These are phyloP conservation scores for Apeltes quadracus DNA, from an alignment of 2,113 vertebrate genomes.

Conservation along the genomic window DNA sequence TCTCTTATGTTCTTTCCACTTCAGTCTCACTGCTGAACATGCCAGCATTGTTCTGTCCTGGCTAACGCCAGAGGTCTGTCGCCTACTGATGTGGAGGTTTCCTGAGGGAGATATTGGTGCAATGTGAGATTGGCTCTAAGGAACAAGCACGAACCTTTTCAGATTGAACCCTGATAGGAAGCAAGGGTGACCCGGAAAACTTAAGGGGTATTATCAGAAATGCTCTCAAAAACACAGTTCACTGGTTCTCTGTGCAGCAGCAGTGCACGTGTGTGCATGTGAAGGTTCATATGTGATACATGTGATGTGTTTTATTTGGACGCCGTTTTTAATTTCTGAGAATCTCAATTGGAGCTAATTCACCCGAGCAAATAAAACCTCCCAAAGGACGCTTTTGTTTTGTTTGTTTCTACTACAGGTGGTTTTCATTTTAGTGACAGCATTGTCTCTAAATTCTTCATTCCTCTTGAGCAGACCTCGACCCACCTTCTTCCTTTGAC, in stretches of 20 bases:
- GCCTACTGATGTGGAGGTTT: conserved; percentile 62
- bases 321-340: conserved; percentile 16
- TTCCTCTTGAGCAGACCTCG: conserved; percentile 19
- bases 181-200: conserved; percentile 23
- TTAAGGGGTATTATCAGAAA: conserved; percentile 28
- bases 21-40: conserved; percentile 52
- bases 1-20: conserved; percentile 57
- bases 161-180: conserved; percentile 23
- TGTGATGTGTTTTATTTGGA: conserved; percentile 45
- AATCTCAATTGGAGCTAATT: conserved; percentile 44
- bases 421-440: conserved; percentile 66
- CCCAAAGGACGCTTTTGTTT: conserved; percentile 24
- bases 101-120: conserved; percentile 43
- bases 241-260: conserved; percentile 6
- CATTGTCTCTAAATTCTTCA: conserved; percentile 57
- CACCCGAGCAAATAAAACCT: conserved; percentile 31
- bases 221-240: background rate
- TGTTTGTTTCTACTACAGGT: conserved; percentile 49
- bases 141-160: conserved; percentile 16
- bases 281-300: conserved; percentile 37
- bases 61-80: conserved; percentile 50
- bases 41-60: conserved; percentile 56
- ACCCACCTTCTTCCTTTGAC: conserved; percentile 30
- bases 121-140: conserved; percentile 16
- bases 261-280: conserved; percentile 30